Conservation (phyloP, 2,797 vertebrate species). For the Coregonus suidteri region DNA sequence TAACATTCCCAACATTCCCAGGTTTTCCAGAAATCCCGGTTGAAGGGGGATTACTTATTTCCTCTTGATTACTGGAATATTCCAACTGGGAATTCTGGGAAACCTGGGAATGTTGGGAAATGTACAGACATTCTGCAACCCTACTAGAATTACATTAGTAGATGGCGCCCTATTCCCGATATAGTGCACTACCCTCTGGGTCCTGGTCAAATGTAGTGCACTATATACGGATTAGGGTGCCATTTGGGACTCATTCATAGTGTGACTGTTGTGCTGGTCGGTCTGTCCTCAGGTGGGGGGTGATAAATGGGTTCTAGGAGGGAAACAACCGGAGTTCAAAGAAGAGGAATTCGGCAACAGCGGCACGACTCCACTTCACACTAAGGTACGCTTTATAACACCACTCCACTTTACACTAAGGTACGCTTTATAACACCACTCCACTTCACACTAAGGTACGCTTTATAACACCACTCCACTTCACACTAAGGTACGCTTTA, state of each 20-base stretch:
- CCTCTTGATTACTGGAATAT: neutral
- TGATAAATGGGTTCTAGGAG: neutral
- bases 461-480: neutral
- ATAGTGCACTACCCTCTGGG: neutral
- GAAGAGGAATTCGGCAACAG: neutral
- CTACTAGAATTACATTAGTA: neutral
- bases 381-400: neutral
- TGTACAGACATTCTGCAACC: neutral
- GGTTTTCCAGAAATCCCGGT: neutral
- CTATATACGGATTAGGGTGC: neutral
- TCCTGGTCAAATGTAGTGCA: neutral
- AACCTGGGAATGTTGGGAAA: neutral
- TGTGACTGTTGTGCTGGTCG: neutral
- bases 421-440: neutral
- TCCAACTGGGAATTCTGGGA: too few relatives aligned
- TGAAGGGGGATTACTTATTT: neutral
- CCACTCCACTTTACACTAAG: neutral
- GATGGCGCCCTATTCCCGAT: neutral
- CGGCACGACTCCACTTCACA: neutral
- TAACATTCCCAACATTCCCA: neutral
- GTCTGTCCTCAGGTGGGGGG: conserved; percentile 3
- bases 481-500: neutral
- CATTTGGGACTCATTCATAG: neutral
- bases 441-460: neutral
- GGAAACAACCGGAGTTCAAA: neutral